Conservation (phyloP, 2,888 invertebrate genomes). For the Acrobasis repandana region DNA sequence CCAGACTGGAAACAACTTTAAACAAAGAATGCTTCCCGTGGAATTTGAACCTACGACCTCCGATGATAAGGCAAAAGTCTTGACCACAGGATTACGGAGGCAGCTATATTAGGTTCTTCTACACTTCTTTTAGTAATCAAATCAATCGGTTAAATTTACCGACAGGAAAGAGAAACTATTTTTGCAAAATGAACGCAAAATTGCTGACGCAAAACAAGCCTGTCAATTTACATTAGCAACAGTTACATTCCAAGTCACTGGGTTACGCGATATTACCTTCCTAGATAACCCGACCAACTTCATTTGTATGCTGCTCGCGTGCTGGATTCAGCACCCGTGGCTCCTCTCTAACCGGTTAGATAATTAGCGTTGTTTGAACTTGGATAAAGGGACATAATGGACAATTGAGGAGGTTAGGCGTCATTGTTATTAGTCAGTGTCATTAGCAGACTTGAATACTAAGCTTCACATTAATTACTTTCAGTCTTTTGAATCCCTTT, state of each 20-base stretch:
- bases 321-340: conserved; percentile 16
- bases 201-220: background rate
- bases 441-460: background rate
- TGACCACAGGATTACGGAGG: no score
- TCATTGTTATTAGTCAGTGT: background rate
- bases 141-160: no score
- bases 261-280: conserved; percentile 21
- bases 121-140: no score
- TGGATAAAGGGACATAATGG: conserved; percentile 18
- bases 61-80: no score
- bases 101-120: no score
- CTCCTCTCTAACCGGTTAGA: conserved; percentile 6
- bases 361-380: conserved; percentile 22
- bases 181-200: background rate
- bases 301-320: conserved; percentile 22
- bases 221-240: background rate
- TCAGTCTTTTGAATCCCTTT: no score
- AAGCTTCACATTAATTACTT: no score
- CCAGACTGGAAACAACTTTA: no score
- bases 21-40: no score
- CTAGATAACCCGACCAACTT: conserved; percentile 22
- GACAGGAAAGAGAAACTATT: conserved; percentile 27
- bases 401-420: conserved; percentile 11
- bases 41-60: no score
- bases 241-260: conserved; percentile 4